Evolutionary conservation across 1,140 invertebrate species (phyloP), one percentile per base, ranked within the genome.

Genomic region (Cydia pomonella): DNA sequence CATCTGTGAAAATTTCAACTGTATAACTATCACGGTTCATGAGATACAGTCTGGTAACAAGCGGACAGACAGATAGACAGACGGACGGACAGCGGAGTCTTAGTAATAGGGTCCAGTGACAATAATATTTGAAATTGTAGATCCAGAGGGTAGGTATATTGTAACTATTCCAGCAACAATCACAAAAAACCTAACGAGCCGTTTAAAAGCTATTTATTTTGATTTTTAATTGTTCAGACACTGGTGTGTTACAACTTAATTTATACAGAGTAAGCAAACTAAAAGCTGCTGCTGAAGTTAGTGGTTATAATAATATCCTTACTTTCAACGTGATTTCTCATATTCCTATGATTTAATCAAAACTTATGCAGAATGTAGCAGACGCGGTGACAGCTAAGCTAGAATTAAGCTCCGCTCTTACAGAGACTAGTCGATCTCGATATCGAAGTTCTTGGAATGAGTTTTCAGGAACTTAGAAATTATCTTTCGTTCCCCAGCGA

Each of bases 381-480:
- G 21, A 9, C 41, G 29, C 64, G 16, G n/a, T 69, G 64, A 18
- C 64, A 69, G 64, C 64, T 69, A 18, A 69, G 64, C 29, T 69
- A 16, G 64, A 69, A 69, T 69, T 69, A 69, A 29, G 29, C 64
- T 59, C 64, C 64, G 64, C 64, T 18, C 27, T 66, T 16, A 29
- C n/a, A 18, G 50, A 59, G 27, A 69, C 64, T 69, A 69, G 12
- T 69, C 64, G 29, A 69, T 69, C 64, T 33, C 29, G 64, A 69
- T 69, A 69, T 33, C 29, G n/a, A 69, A 69, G 29, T 69, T 41
- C 64, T 69, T 38, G 64, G 2, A 69, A 69, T 69, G 64, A 69
- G 64, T 69, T 69, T 41, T 69, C 27, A 69, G 64, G 64, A 69
- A 69, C 64, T 69, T 69, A 69, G 64, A 69, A 69, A 69, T 69